Base-by-base conservation (phyloP, 35 echinoderm and acorn worm species). In the Hemicentrotus pulcherrimus region DNA sequence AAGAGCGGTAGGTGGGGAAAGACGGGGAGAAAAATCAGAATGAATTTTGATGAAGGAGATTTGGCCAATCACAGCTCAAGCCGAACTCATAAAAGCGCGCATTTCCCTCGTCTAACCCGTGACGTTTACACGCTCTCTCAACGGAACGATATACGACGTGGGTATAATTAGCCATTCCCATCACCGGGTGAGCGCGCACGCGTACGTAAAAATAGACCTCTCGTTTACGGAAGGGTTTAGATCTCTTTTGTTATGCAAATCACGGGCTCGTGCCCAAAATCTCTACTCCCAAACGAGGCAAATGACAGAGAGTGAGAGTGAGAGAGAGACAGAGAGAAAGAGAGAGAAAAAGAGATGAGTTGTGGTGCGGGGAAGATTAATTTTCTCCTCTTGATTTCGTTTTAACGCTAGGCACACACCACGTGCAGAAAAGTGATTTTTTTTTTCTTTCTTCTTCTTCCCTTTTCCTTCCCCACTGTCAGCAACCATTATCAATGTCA, bases 191-290 rank as follows among this genome's bases (percentile, higher is more conserved):
- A 47, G 88, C 46, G 91, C 91, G 91, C 91, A 93, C 91, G 91
- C 91, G 91, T 93, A 48, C 46, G 30, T 31, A 24, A 58, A 31
- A 33, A 31, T 50, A 48, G 91, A 47, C 91, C 31, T 31, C 46
- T 89, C 31, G 45, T 92, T 92, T 47, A 90, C 28, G 91, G 30
- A 93, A n/a, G 91, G 48, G 46, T 78, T 78, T 93, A 47, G 48
- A 32, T 93, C 48, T 58, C 91, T 58, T 50, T 93, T 93, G 32
- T 93, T 93, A 93, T 93, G 91, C 91, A 93, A 93, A 93, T 93
- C n/a, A 19, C 65, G n/a, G 22, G 65, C 65, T 78, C 65, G 65
- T 78, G 65, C 65, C 65, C 10, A 55, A 78, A 78, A 78, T 78
- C 65, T 78, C 65, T 22, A n/a, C 65, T 78, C 28, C 19, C 4